phyloP scores from a whole-genome alignment of 1,140 invertebrate species.

The Euglossa dilemma region DNA sequence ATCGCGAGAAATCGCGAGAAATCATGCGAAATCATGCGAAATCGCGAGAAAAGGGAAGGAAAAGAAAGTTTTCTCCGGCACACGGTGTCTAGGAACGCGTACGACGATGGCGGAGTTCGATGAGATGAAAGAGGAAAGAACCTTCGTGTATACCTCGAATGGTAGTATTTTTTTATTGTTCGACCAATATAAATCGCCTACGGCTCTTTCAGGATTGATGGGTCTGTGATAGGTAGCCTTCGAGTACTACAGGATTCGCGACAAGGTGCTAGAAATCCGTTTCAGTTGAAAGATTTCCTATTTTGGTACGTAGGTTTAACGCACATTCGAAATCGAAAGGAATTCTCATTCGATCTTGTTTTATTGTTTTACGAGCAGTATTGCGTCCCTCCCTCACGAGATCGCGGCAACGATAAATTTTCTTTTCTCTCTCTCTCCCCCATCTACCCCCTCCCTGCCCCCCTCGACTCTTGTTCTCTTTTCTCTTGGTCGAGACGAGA shows the following conservation, averaged over 20 bases:
- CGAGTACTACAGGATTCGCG: slow-evolving; percentile 63
- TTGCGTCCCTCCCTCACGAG: slow-evolving; percentile 12
- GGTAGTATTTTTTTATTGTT: slow-evolving; percentile 70
- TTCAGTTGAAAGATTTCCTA: slow-evolving; percentile 63
- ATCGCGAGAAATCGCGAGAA: too few relatives aligned
- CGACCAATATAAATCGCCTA: slow-evolving; percentile 63
- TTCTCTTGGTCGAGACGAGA: neutral
- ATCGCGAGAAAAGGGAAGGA: neutral
- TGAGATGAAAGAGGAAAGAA: slow-evolving; percentile 21
- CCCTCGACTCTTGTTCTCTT: neutral
- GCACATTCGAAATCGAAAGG: slow-evolving; percentile 28
- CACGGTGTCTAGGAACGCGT: neutral
- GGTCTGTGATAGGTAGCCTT: slow-evolving; percentile 73
- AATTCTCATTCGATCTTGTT: slow-evolving; percentile 1
- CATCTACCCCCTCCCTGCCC: neutral
- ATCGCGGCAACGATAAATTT: slow-evolving; percentile 26
- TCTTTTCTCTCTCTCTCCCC: neutral
- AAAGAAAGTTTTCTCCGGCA: neutral
- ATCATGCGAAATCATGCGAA: too few relatives aligned
- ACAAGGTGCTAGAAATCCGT: slow-evolving; percentile 69
- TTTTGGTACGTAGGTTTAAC: slow-evolving; percentile 60
- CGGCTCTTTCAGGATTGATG: slow-evolving; percentile 66
- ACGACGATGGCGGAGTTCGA: slow-evolving; percentile 13
- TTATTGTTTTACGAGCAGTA: slow-evolving; percentile 31
- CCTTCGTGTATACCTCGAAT: slow-evolving; percentile 45